These are phyloP conservation scores for Bos javanicus DNA, from an alignment of 2,113 vertebrate genomes.

Conservation along the genomic window DNA sequence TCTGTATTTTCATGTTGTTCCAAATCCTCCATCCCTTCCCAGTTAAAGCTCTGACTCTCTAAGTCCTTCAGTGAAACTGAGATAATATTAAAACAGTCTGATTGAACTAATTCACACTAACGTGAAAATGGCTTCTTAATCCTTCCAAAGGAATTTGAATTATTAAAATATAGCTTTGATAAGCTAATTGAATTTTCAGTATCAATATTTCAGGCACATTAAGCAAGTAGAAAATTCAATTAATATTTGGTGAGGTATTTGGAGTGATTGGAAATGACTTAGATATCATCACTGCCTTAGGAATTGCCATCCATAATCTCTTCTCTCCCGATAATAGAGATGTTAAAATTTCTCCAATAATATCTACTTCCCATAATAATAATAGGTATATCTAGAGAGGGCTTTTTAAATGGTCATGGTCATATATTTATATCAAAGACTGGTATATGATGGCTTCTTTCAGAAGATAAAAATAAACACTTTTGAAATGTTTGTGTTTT, in stretches of 20 bases:
- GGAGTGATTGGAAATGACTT: neutral
- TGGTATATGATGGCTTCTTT: neutral
- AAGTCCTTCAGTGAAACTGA: neutral
- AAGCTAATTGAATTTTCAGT: neutral
- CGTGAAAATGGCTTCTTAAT: constrained; percentile 10
- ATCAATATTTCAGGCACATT: neutral
- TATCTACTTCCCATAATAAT: neutral
- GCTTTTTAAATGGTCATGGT: neutral
- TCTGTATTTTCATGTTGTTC: neutral
- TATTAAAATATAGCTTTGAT: constrained; percentile 1
- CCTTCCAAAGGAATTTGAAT: constrained; percentile 19
- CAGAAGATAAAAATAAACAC: neutral
- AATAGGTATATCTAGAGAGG: neutral
- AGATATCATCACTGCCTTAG: neutral
- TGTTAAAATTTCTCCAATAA: neutral
- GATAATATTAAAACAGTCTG: neutral
- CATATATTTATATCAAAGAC: neutral
- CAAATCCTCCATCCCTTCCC: neutral
- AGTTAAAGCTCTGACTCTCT: neutral
- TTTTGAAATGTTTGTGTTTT: constrained; percentile 28
- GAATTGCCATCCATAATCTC: neutral
- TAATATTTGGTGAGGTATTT: constrained; percentile 1
- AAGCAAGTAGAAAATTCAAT: neutral
- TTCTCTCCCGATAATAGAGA: neutral
- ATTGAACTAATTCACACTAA: constrained; percentile 21